These are phyloP conservation scores for Dreissena polymorpha DNA, from an alignment of 1,140 invertebrate species.

Conservation along the genomic window DNA sequence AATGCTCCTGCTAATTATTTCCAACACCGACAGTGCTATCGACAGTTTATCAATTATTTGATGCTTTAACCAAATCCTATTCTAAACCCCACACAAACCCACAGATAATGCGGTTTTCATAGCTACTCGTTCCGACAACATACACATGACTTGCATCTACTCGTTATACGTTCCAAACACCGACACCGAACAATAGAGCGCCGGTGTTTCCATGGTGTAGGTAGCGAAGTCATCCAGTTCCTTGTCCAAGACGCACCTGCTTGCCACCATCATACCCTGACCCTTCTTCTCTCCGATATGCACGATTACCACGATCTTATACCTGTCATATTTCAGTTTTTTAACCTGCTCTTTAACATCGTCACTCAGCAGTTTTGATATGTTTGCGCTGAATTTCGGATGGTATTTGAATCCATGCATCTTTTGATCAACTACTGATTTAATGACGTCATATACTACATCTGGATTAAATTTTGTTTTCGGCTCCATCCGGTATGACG, in stretches of 20 bases:
- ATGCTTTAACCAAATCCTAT: background rate
- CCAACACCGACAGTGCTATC: too few species aligned
- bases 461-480: conserved; percentile 59
- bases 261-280: conserved; percentile 65
- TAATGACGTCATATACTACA: conserved; percentile 55
- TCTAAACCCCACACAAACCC: too few species aligned
- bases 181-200: conserved; percentile 70
- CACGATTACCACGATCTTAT: conserved; percentile 73
- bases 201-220: conserved; percentile 67
- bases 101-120: too few species aligned
- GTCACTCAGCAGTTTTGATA: conserved; percentile 67
- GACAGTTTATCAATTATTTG: conserved; percentile 4
- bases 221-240: conserved; percentile 71
- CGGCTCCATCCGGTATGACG: conserved; percentile 70
- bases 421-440: conserved; percentile 58
- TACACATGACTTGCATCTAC: too few species aligned
- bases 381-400: conserved; percentile 63
- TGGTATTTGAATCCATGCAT: conserved; percentile 65
- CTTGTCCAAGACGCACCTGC: conserved; percentile 74
- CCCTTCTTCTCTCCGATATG: conserved; percentile 70
- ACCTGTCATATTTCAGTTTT: conserved; percentile 71
- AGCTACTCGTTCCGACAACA: conserved; percentile 76
- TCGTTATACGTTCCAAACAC: too few species aligned
- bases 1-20: too few species aligned
- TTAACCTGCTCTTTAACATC: conserved; percentile 72